Conservation (phyloP, 2,113 vertebrate species). For the Actenoides hombroni region DNA sequence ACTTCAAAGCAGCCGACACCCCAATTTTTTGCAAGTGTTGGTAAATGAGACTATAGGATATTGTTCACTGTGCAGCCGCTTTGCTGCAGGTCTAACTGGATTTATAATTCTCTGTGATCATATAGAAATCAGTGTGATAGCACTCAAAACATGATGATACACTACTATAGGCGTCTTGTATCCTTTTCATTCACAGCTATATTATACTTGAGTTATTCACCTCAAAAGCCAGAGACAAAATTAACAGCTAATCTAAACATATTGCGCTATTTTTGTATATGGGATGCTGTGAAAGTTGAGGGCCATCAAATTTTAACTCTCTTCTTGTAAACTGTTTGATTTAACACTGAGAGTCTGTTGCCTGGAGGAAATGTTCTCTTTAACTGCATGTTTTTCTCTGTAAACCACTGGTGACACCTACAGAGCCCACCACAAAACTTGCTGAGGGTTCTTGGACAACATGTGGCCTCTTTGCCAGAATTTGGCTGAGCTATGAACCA, state of each 20-base stretch:
- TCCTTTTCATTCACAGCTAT: background rate
- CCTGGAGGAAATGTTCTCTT: background rate
- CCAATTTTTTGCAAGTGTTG: background rate
- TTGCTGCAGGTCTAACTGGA: background rate
- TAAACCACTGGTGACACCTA: background rate
- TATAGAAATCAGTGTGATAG: background rate
- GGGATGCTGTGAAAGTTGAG: background rate
- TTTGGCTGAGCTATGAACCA: background rate
- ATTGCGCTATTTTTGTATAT: background rate
- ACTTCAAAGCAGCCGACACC: background rate
- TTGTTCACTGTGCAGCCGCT: background rate
- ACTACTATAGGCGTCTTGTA: background rate
- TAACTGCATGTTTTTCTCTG: background rate
- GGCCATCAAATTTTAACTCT: background rate
- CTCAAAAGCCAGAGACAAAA: background rate
- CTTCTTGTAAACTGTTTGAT: background rate
- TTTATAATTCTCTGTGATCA: background rate
- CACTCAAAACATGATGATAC: background rate
- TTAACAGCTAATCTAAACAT: background rate
- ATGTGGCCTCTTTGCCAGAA: background rate
- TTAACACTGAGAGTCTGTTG: rapidly evolving
- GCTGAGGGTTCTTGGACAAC: background rate
- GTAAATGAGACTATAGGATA: background rate
- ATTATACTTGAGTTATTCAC: background rate
- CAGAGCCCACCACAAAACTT: background rate